A percentile compares a stretch with the other conserved stretches of the same genome.
These are phyloP conservation scores for Manis javanica DNA, from an alignment of 2,797 vertebrate species.

Conservation along the genomic window DNA sequence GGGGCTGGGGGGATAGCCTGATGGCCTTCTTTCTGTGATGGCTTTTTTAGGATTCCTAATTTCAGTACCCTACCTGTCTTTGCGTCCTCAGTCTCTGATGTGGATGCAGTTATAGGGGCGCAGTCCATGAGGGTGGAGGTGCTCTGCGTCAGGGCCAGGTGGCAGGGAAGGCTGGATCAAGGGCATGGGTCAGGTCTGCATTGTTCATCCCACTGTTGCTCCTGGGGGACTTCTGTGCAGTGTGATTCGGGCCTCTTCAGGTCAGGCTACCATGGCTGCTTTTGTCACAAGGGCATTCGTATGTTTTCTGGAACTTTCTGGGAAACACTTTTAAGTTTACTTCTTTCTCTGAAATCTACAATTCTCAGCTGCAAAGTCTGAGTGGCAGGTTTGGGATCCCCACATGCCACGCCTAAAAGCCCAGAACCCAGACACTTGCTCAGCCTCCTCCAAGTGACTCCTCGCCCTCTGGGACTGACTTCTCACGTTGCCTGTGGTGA, in stretches of 20 bases:
- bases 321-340: not conserved
- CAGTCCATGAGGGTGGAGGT: not conserved
- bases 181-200: accelerated
- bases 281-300: not conserved
- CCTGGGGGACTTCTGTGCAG: not conserved
- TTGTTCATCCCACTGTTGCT: not conserved
- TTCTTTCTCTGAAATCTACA: accelerated
- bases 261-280: not conserved
- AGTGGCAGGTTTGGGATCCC: not conserved
- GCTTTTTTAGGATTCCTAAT: not conserved
- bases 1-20: not conserved
- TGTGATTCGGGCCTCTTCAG: not conserved
- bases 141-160: not conserved
- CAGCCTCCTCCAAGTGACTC: not conserved
- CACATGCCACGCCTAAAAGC: not conserved
- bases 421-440: not conserved
- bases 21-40: not conserved
- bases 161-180: not conserved
- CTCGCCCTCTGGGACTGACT: not conserved
- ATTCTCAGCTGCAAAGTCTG: not conserved
- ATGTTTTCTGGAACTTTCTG: not conserved
- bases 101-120: not conserved
- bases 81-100: not conserved
- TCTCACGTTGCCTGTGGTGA: accelerated
- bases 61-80: not conserved